These are phyloP conservation scores for Mobula birostris DNA, from an alignment of 2,113 vertebrate genomes.

Conservation along the genomic window DNA sequence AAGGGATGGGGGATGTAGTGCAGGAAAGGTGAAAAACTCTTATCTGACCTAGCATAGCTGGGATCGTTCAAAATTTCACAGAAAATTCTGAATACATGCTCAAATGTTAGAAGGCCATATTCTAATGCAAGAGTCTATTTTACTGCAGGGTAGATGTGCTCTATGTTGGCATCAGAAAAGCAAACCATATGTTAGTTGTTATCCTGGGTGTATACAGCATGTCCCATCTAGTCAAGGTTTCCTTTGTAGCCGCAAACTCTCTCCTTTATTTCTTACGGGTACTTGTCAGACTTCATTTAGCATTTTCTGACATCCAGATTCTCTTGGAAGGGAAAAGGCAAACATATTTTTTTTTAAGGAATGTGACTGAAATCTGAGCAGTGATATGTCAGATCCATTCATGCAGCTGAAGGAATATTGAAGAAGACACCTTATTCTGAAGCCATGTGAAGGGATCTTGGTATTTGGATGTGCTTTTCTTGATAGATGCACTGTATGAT, in stretches of 20 bases:
- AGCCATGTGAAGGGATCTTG: constrained; percentile 47
- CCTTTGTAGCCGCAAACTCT: constrained; percentile 79
- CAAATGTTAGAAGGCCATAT: constrained; percentile 54
- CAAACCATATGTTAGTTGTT: constrained; percentile 97
- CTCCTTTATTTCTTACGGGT: constrained; percentile 97
- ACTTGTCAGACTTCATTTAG: constrained; percentile 98
- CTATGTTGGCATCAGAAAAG: constrained; percentile 73
- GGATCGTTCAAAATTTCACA: neutral
- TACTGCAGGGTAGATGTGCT: constrained; percentile 74
- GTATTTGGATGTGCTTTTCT: constrained; percentile 46
- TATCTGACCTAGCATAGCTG: neutral
- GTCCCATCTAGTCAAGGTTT: constrained; percentile 97
- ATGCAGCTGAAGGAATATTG: constrained; percentile 63
- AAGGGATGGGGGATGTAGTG: neutral
- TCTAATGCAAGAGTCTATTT: constrained; percentile 61
- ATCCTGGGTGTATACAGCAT: constrained; percentile 88
- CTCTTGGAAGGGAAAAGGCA: constrained; percentile 85
- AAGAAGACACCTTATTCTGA: constrained; percentile 51
- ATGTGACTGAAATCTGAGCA: constrained; percentile 78
- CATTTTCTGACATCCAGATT: constrained; percentile 77
- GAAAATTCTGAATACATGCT: constrained; percentile 43
- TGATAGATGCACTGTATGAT: constrained; percentile 45
- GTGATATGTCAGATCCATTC: constrained; percentile 83
- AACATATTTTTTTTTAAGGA: constrained; percentile 59
- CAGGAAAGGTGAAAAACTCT: neutral